phyloP scores from a whole-genome alignment of 2,113 vertebrate species.

The Shinisaurus crocodilurus region DNA sequence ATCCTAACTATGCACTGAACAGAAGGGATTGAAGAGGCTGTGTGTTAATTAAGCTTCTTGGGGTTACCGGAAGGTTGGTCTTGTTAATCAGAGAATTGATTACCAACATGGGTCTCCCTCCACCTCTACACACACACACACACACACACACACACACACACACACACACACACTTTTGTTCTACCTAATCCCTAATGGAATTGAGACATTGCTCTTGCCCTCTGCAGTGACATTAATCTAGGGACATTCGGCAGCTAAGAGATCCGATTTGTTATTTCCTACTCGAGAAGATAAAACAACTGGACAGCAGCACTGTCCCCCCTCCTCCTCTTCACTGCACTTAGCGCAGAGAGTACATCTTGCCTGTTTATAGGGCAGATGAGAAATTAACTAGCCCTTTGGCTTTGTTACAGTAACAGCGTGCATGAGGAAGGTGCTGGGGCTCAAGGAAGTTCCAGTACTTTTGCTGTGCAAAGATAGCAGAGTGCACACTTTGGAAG shows the following conservation, averaged over 20 bases:
- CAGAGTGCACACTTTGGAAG: conserved; percentile 32
- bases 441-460: conserved; percentile 12
- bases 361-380: not conserved
- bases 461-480: conserved; percentile 32
- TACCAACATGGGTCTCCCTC: not conserved
- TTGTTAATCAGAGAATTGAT: conserved; percentile 39
- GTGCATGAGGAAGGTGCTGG: conserved; percentile 20
- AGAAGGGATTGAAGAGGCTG: conserved; percentile 12
- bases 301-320: not conserved
- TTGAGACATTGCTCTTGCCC: not conserved
- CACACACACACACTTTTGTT: not conserved
- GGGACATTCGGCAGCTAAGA: not conserved
- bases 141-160: no score
- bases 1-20: not conserved
- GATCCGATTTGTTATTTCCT: conserved; percentile 10
- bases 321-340: not conserved
- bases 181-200: conserved; percentile 22
- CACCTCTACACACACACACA: no score
- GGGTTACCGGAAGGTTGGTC: conserved; percentile 9
- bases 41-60: conserved; percentile 3
- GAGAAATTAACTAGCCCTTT: conserved; percentile 18
- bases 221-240: not conserved
- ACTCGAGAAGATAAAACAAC: not conserved
- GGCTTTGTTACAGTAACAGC: conserved; percentile 18
- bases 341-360: not conserved